Evolutionary conservation across 2,797 vertebrate genomes (phyloP).

Genomic region (Acropternis orthonyx): DNA sequence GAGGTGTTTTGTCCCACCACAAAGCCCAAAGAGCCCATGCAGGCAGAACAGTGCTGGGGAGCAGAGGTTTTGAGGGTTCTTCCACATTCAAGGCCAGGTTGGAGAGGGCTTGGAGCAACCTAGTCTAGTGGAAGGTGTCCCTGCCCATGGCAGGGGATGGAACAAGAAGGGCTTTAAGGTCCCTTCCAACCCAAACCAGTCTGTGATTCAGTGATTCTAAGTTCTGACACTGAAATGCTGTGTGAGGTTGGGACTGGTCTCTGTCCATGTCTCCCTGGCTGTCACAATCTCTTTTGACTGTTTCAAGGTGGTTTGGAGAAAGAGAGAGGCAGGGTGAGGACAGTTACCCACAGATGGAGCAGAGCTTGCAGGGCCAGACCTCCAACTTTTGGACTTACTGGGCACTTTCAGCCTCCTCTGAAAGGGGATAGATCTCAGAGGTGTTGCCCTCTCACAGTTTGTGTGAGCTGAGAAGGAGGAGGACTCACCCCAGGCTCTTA

Average conservation of each 20-base stretch:
- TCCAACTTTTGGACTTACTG: not conserved
- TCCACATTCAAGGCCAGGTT: not conserved
- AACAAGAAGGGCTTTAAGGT: not conserved
- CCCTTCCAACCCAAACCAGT: not conserved
- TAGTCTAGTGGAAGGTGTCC: not conserved
- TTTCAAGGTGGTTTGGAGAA: not conserved
- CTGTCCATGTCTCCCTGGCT: fast-evolving
- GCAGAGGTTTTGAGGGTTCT: not conserved
- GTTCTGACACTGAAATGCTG: not conserved
- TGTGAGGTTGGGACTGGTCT: not conserved
- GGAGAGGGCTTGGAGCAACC: not conserved
- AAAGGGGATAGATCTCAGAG: not conserved
- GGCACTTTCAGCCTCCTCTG: not conserved
- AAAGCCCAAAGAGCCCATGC: not conserved
- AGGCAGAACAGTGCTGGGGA: not conserved
- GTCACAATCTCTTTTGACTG: not conserved
- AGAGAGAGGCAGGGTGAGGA: not conserved
- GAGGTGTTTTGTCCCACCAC: not conserved
- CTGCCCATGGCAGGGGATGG: not conserved
- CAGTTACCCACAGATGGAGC: not conserved
- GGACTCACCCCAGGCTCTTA: not conserved
- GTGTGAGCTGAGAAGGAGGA: not conserved
- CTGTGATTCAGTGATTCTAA: not conserved
- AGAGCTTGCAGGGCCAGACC: not conserved
- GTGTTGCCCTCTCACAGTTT: not conserved